A percentile compares a stretch with the other conserved stretches of the same genome.
Conservation (phyloP, 1,140 invertebrate species). For the Lepidotrigona ventralis region DNA sequence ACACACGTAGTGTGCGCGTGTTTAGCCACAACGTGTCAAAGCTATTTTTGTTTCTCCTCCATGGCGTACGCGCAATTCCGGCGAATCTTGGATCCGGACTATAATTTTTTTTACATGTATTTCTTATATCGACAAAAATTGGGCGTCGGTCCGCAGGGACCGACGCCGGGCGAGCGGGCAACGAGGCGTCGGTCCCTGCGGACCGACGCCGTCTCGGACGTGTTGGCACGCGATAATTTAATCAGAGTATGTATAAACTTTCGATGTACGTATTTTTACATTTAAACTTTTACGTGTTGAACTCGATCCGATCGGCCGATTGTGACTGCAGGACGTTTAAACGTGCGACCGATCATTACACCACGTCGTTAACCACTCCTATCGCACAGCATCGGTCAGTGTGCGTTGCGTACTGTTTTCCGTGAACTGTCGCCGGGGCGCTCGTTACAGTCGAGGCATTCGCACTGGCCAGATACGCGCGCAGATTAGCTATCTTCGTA, state of each 20-base stretch:
- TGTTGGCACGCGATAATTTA: no score
- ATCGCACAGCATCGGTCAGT: slow-evolving; percentile 17
- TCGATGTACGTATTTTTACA: no score
- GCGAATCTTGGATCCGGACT: not conserved
- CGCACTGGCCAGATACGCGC: not conserved
- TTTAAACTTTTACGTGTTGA: no score
- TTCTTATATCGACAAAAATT: no score
- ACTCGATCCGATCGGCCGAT: no score
- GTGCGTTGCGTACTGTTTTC: not conserved
- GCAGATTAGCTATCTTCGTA: slow-evolving; percentile 4
- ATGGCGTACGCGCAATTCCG: not conserved
- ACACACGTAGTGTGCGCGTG: slow-evolving; percentile 5
- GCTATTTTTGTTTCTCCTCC: not conserved
- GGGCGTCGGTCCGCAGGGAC: no score
- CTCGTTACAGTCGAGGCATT: slow-evolving; percentile 22
- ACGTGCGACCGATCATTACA: slow-evolving; percentile 22
- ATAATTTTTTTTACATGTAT: not conserved
- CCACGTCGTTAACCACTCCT: slow-evolving; percentile 34
- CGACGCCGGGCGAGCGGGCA: no score
- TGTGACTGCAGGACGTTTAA: not conserved
- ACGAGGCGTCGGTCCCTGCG: no score
- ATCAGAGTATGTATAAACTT: no score
- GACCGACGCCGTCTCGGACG: no score
- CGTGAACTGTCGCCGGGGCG: not conserved
- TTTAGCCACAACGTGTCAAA: not conserved